Conservation (phyloP, 2,113 vertebrate species). For the Ciconia stormi region DNA sequence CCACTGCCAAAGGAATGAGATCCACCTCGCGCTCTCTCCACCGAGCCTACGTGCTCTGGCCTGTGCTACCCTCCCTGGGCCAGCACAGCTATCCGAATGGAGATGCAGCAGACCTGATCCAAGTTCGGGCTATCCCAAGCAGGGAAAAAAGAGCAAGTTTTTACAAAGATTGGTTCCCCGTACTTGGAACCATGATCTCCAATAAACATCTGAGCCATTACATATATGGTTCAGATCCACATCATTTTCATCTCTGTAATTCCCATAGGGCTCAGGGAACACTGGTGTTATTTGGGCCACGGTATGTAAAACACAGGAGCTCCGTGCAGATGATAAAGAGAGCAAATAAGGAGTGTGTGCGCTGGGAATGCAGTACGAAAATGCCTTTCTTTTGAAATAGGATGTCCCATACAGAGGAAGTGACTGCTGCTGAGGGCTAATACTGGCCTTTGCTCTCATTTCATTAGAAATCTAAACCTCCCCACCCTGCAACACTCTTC, state of each 20-base stretch:
- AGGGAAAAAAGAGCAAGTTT: neutral
- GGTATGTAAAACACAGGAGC: neutral
- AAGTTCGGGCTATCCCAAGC: neutral
- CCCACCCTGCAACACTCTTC: neutral
- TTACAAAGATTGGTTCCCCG: neutral
- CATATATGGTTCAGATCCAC: accelerated
- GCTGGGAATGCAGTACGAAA: neutral
- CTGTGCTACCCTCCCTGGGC: neutral
- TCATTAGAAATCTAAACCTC: neutral
- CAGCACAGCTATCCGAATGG: neutral
- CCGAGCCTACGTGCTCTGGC: accelerated
- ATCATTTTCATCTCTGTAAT: neutral
- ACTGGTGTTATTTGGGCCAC: neutral
- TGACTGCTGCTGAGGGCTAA: neutral
- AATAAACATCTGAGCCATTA: neutral
- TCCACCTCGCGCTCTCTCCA: neutral
- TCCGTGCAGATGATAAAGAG: neutral
- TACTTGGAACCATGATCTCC: neutral
- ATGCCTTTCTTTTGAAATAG: neutral
- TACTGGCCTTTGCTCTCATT: neutral
- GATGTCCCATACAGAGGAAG: neutral
- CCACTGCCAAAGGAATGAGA: neutral
- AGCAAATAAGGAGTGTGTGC: neutral
- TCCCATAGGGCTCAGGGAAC: neutral
- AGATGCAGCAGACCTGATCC: neutral